These are phyloP conservation scores for Enteromius radiatus DNA, from an alignment of 2,797 vertebrate species.

Conservation along the genomic window DNA sequence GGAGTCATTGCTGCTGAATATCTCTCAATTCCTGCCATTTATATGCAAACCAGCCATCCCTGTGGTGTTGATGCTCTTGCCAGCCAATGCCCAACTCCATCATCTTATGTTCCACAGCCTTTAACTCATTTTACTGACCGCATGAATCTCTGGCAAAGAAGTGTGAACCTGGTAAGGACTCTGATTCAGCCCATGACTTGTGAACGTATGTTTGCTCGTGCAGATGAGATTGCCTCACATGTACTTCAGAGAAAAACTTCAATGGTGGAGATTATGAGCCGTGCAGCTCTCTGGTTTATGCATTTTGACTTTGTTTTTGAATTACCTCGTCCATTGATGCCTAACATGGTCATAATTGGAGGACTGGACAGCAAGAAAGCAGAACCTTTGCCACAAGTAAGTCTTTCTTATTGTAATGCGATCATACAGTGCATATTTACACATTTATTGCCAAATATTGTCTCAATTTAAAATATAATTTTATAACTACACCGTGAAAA, in stretches of 20 bases:
- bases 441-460: background rate
- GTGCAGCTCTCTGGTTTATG: conserved; percentile 74
- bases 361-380: conserved; percentile 69
- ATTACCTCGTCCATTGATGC: conserved; percentile 75
- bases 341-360: conserved; percentile 72
- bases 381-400: conserved; percentile 66
- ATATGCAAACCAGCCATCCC: conserved; percentile 59
- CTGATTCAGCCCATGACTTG: conserved; percentile 66
- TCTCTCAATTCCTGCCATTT: conserved; percentile 69
- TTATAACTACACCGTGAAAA: background rate
- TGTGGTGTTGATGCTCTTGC: conserved; percentile 59
- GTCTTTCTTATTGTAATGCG: background rate
- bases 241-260: conserved; percentile 66
- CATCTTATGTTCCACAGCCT: conserved; percentile 66
- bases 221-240: conserved; percentile 61
- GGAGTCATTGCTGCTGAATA: conserved; percentile 69
- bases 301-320: conserved; percentile 73
- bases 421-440: background rate
- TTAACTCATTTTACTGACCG: conserved; percentile 64
- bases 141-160: conserved; percentile 67
- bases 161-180: conserved; percentile 61
- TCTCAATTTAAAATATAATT: background rate
- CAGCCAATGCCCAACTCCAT: conserved; percentile 66
- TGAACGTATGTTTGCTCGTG: conserved; percentile 57
- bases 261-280: conserved; percentile 56